Conservation (phyloP, 2,888 invertebrate genomes). For the Stictocephala bisonia region DNA sequence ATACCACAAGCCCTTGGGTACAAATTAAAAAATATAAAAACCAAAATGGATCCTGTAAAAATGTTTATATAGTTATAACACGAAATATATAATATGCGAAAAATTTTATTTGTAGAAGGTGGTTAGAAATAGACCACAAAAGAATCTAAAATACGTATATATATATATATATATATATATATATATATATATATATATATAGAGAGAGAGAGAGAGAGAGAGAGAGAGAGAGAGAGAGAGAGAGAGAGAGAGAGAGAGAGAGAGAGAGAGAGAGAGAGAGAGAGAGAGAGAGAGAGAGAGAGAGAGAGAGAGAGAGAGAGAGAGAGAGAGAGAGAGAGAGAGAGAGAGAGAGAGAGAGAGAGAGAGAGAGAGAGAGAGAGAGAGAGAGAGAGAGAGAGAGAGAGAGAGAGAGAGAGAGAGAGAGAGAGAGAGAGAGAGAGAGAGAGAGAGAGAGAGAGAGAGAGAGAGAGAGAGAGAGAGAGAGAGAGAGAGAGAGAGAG, state of each 20-base stretch:
- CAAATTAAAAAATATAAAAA: no score
- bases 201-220: neutral
- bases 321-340: neutral
- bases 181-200: neutral
- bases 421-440: neutral
- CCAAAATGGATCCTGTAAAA: no score
- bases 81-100: no score
- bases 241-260: neutral
- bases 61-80: no score
- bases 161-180: neutral
- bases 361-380: neutral
- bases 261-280: neutral
- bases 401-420: neutral
- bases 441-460: neutral
- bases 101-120: no score
- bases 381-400: neutral
- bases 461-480: neutral
- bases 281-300: neutral
- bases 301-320: neutral
- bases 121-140: neutral
- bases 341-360: neutral
- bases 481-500: neutral
- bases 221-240: neutral
- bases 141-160: neutral
- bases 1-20: no score